Conservation (phyloP, 2,888 invertebrate species). For the Ditula angustiorana region DNA sequence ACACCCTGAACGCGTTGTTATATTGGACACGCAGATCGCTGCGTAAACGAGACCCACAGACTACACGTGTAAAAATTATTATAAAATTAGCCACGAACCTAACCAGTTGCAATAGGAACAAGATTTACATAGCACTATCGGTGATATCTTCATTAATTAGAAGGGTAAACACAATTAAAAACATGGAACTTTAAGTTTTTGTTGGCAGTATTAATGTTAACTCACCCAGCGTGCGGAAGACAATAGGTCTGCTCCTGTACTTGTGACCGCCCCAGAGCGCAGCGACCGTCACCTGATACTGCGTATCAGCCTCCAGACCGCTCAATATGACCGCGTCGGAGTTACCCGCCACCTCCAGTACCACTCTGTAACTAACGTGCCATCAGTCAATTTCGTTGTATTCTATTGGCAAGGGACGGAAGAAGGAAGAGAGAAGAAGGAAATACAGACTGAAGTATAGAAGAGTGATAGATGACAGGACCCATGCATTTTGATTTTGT, state of each 20-base stretch:
- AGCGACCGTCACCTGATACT: conserved; percentile 94
- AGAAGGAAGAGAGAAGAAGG: conserved; percentile 60
- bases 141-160: no score
- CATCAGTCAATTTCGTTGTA: conserved; percentile 86
- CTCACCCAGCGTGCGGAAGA: conserved; percentile 95
- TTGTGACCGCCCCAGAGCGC: conserved; percentile 93
- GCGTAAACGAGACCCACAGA: no score
- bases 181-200: no score
- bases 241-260: conserved; percentile 93
- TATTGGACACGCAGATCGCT: no score
- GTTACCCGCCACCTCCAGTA: conserved; percentile 95
- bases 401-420: conserved; percentile 62
- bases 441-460: conserved; percentile 40
- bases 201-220: conserved; percentile 35
- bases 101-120: no score
- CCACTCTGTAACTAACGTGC: conserved; percentile 96
- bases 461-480: conserved; percentile 6
- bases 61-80: no score
- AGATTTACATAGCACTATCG: no score
- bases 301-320: conserved; percentile 93
- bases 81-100: no score
- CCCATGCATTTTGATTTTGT: no score
- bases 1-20: no score
- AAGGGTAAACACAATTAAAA: not conserved
- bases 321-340: conserved; percentile 94